These are phyloP conservation scores for Dastarcus helophoroides DNA, from an alignment of 2,888 invertebrate species.

Conservation along the genomic window DNA sequence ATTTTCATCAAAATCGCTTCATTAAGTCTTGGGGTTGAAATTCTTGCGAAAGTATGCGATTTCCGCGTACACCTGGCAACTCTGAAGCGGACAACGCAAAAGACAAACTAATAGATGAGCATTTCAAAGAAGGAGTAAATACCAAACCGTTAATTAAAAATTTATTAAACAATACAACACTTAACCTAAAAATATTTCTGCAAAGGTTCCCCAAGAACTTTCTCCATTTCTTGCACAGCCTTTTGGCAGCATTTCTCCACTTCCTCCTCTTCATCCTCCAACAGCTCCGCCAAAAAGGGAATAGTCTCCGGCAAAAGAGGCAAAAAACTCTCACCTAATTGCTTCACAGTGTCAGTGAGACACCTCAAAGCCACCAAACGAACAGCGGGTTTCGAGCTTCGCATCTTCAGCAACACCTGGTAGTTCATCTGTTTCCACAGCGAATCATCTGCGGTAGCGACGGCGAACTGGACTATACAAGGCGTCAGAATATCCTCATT, in stretches of 20 bases:
- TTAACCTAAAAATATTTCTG: constrained; percentile 74
- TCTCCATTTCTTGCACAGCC: constrained; percentile 74
- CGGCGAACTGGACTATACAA: constrained; percentile 72
- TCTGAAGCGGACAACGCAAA: too few relatives aligned
- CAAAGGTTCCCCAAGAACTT: constrained; percentile 78
- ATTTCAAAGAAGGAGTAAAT: too few relatives aligned
- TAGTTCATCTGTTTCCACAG: constrained; percentile 86
- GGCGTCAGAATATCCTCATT: constrained; percentile 55
- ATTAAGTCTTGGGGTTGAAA: too few relatives aligned
- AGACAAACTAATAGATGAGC: too few relatives aligned
- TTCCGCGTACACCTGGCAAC: too few relatives aligned
- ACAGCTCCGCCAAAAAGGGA: constrained; percentile 83
- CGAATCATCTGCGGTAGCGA: constrained; percentile 72
- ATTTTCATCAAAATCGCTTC: too few relatives aligned
- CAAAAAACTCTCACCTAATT: constrained; percentile 79
- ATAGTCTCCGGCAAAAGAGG: constrained; percentile 85
- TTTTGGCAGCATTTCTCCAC: constrained; percentile 72
- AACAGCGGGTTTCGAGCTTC: constrained; percentile 63
- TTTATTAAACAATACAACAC: too few relatives aligned
- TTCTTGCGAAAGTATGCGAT: too few relatives aligned
- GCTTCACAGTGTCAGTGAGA: constrained; percentile 67
- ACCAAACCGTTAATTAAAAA: too few relatives aligned
- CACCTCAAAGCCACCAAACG: constrained; percentile 60
- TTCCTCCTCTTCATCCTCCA: constrained; percentile 78
- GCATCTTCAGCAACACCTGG: constrained; percentile 78